Conservation (phyloP, 35 echinoderm and acorn worm species). For the Apostichopus japonicus region DNA sequence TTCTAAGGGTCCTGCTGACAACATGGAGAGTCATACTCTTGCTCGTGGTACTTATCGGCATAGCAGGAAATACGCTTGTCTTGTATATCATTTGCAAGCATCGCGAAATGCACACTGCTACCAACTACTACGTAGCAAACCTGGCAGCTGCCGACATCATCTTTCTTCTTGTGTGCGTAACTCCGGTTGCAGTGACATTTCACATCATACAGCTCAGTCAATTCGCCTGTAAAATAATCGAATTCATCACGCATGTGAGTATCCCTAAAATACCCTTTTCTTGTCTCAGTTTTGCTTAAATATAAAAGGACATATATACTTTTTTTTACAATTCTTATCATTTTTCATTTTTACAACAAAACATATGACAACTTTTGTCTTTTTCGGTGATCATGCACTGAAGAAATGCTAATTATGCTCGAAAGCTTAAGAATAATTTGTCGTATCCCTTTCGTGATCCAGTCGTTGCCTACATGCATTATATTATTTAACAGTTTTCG, state of each 20-base stretch:
- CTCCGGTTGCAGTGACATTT: conserved; percentile 9
- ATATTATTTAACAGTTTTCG: not conserved
- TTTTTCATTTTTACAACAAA: no score
- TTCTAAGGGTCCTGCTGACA: not conserved
- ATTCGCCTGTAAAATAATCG: conserved; percentile 34
- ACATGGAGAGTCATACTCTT: conserved; percentile 9
- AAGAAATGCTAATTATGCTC: no score
- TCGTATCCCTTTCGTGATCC: no score
- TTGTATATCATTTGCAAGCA: conserved; percentile 64
- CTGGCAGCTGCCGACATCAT: conserved; percentile 48
- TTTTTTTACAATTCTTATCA: no score
- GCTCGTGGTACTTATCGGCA: conserved; percentile 14
- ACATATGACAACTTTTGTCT: no score
- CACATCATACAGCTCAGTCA: not conserved
- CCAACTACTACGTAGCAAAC: conserved; percentile 65
- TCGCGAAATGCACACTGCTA: conserved; percentile 63
- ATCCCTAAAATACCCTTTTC: not conserved
- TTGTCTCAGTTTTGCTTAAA: no score
- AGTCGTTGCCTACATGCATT: no score
- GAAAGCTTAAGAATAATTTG: no score
- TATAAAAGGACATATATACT: no score
- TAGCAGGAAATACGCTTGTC: conserved; percentile 39
- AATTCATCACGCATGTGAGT: conserved; percentile 37
- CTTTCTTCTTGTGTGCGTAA: conserved; percentile 9
- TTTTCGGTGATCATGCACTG: no score